A percentile compares a stretch with the other conserved stretches of the same genome.
Evolutionary conservation across 2,888 invertebrate species (phyloP).

Genomic region (Leptinotarsa rubiginosa): DNA sequence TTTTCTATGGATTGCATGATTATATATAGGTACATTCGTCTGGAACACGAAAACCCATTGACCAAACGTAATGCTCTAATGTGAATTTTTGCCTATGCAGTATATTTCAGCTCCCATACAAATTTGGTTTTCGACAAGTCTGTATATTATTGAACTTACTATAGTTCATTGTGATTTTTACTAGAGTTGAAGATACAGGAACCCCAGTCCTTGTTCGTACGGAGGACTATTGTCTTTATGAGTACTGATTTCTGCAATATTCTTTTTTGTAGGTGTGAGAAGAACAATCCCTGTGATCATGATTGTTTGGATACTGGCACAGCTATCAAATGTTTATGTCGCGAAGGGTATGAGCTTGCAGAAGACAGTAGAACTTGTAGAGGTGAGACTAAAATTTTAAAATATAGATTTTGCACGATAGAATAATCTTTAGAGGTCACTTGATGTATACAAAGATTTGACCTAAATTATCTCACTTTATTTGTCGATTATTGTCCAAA

Average conservation of each 20-base stretch:
- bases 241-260: background rate
- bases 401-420: background rate
- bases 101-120: no score
- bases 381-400: slow-evolving; percentile 64
- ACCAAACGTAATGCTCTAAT: no score
- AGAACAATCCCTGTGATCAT: slow-evolving; percentile 79
- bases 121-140: no score
- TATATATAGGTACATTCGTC: no score
- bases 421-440: background rate
- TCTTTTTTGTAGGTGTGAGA: slow-evolving; percentile 68
- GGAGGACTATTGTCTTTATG: no score
- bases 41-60: no score
- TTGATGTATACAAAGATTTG: background rate
- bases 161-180: no score
- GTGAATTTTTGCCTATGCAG: no score
- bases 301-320: slow-evolving; percentile 78
- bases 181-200: no score
- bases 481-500: background rate
- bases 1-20: no score
- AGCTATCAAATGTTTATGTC: slow-evolving; percentile 78
- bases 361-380: slow-evolving; percentile 76
- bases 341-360: slow-evolving; percentile 76
- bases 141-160: no score
- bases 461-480: background rate
- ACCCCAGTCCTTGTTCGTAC: no score